Percentiles rank a stretch among this genome's conserved stretches.
Evolutionary conservation across 2,113 vertebrate species (phyloP).

Genomic region (Heptranchias perlo): DNA sequence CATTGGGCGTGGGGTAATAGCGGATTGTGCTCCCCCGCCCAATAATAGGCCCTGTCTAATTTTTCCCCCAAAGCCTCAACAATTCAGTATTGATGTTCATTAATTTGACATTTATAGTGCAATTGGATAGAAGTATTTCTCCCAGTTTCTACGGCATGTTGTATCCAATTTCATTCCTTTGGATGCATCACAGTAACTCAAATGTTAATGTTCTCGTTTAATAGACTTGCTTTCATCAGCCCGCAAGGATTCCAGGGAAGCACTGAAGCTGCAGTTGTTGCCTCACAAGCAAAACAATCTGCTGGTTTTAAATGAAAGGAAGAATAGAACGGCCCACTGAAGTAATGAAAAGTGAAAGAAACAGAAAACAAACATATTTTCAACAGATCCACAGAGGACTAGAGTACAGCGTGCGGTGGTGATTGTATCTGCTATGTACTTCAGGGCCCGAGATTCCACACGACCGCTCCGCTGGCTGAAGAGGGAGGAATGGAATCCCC

Average conservation of each 20-base stretch:
- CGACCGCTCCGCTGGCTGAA: background rate
- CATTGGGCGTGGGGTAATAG: too few species aligned
- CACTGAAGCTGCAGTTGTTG: background rate
- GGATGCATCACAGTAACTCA: background rate
- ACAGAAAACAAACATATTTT: background rate
- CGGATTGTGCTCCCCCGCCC: too few species aligned
- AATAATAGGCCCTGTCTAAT: too few species aligned
- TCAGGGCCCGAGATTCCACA: background rate
- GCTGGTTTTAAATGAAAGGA: background rate
- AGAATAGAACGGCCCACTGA: background rate
- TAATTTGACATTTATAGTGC: constrained; percentile 4
- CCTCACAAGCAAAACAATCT: background rate
- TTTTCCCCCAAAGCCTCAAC: too few species aligned
- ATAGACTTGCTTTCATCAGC: background rate
- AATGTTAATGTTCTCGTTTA: background rate
- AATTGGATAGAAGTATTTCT: background rate
- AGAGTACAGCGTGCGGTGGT: too few species aligned
- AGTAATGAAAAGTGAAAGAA: background rate
- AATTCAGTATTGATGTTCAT: background rate
- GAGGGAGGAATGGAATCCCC: background rate
- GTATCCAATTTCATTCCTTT: background rate
- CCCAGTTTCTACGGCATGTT: background rate
- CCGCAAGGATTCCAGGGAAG: background rate
- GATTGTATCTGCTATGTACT: background rate
- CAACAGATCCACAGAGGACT: background rate